A percentile compares a stretch with the other conserved stretches of the same genome.
Conservation (phyloP, 2,113 vertebrate species). For the Bucco capensis region DNA sequence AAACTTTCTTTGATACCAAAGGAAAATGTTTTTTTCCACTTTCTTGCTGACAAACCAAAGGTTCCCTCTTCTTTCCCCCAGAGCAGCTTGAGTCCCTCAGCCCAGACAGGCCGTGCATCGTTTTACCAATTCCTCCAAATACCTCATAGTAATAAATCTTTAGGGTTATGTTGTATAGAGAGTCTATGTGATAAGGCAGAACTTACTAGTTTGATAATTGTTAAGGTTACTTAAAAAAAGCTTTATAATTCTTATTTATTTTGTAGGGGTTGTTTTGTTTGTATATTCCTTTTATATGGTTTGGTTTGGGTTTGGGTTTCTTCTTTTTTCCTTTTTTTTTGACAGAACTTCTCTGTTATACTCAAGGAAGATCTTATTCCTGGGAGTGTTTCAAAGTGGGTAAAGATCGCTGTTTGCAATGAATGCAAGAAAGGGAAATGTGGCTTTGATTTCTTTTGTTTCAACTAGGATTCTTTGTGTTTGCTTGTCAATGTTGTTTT, state of each 20-base stretch:
- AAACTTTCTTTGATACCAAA: constrained; percentile 96
- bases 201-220: constrained; percentile 91
- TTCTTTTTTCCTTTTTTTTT: constrained; percentile 39
- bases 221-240: constrained; percentile 87
- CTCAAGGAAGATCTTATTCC: constrained; percentile 80
- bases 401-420: constrained; percentile 73
- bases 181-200: constrained; percentile 95
- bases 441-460: constrained; percentile 73
- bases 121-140: constrained; percentile 97
- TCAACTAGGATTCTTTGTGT: constrained; percentile 79
- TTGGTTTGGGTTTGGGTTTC: constrained; percentile 64
- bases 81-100: constrained; percentile 64
- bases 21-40: constrained; percentile 83
- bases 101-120: constrained; percentile 88
- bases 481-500: constrained; percentile 87
- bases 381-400: constrained; percentile 78
- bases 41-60: constrained; percentile 97
- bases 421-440: constrained; percentile 77
- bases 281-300: constrained; percentile 54
- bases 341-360: constrained; percentile 82
- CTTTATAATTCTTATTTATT: constrained; percentile 94
- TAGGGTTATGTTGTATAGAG: constrained; percentile 95
- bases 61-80: constrained; percentile 73
- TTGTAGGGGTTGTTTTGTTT: constrained; percentile 77
- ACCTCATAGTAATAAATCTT: constrained; percentile 98